Percentiles rank a stretch among this genome's conserved stretches.
Evolutionary conservation across 2,888 invertebrate genomes (phyloP).

Genomic region (Trissolcus japonicus): DNA sequence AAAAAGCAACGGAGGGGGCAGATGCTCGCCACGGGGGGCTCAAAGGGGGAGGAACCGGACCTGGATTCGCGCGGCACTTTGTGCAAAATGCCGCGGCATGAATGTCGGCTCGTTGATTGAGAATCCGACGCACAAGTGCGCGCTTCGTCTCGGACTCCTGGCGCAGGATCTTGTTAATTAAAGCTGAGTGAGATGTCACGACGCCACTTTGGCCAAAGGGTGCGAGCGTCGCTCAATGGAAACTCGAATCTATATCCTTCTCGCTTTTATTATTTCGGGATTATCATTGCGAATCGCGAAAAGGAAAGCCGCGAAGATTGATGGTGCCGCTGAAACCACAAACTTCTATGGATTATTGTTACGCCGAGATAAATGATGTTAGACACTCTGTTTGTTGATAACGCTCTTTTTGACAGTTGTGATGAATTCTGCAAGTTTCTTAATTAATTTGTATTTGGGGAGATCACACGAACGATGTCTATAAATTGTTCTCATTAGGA

Average conservation of each 20-base stretch:
- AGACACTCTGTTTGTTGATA: slow-evolving; percentile 36
- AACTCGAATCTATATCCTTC: slow-evolving; percentile 38
- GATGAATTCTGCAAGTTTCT: slow-evolving; percentile 27
- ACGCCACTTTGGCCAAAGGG: slow-evolving; percentile 55
- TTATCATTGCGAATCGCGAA: slow-evolving; percentile 48
- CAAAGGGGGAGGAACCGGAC: slow-evolving; percentile 39
- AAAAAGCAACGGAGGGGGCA: slow-evolving; percentile 14
- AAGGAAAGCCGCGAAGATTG: slow-evolving; percentile 39
- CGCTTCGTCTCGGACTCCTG: slow-evolving; percentile 58
- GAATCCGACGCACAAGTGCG: slow-evolving; percentile 63
- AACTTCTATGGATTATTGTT: slow-evolving; percentile 40
- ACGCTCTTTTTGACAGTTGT: slow-evolving; percentile 40
- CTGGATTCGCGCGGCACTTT: slow-evolving; percentile 58
- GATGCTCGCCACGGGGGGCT: slow-evolving; percentile 33
- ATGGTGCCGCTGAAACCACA: slow-evolving; percentile 37
- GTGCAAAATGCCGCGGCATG: slow-evolving; percentile 63
- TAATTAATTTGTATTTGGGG: slow-evolving; percentile 38
- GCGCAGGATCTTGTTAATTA: slow-evolving; percentile 72
- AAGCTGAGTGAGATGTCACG: slow-evolving; percentile 74
- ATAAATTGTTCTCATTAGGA: slow-evolving; percentile 31
- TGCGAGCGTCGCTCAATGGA: slow-evolving; percentile 23
- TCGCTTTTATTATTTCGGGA: slow-evolving; percentile 52
- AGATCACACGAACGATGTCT: slow-evolving; percentile 21
- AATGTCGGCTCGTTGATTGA: slow-evolving; percentile 72
- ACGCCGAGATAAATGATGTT: slow-evolving; percentile 32